Evolutionary conservation across 2,888 invertebrate genomes (phyloP).

Genomic region (Spisula subtruncata): DNA sequence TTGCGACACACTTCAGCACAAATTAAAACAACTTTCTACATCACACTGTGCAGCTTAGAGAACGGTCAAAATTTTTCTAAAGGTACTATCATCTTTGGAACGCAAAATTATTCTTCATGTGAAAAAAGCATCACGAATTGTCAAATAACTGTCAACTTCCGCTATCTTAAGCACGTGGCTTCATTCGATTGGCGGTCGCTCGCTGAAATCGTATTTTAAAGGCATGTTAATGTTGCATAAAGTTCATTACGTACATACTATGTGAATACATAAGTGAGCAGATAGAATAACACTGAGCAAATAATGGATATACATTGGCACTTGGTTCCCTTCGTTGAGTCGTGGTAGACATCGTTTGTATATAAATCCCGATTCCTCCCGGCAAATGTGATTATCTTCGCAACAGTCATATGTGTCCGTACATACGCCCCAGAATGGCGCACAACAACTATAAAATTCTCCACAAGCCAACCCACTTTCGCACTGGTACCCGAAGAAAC

Average conservation of each 20-base stretch:
- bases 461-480: slow-evolving; percentile 77
- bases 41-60: no score
- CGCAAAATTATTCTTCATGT: no score
- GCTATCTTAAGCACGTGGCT: no score
- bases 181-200: no score
- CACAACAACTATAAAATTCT: slow-evolving; percentile 78
- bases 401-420: slow-evolving; percentile 77
- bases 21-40: no score
- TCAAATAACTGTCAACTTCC: no score
- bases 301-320: not conserved
- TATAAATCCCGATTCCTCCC: slow-evolving; percentile 75
- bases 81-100: no score
- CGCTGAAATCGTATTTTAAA: not conserved
- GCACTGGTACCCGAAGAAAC: slow-evolving; percentile 81
- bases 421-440: slow-evolving; percentile 82
- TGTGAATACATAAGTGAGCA: slow-evolving; percentile 8
- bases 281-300: slow-evolving; percentile 27
- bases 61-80: no score
- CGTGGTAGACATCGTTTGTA: slow-evolving; percentile 80
- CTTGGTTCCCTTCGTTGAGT: not conserved
- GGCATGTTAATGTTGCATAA: not conserved
- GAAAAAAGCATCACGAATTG: no score
- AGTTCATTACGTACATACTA: not conserved
- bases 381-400: slow-evolving; percentile 75
- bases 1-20: no score